Percentiles rank a stretch among this genome's conserved stretches.
These are phyloP conservation scores for Diarsia mendica DNA, from an alignment of 2,888 invertebrate species.

Conservation along the genomic window DNA sequence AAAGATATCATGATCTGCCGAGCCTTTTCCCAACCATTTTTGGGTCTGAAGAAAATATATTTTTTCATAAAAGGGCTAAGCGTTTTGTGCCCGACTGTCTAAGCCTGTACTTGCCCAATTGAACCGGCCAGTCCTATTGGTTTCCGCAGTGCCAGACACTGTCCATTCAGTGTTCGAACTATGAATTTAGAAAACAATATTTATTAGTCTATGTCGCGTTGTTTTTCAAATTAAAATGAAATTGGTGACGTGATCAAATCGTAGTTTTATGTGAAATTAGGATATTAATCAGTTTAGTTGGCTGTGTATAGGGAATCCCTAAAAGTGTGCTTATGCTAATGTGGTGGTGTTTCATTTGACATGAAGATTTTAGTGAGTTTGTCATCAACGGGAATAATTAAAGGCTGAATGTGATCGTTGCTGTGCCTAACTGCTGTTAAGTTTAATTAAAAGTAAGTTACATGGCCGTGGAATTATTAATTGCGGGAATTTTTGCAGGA, in stretches of 20 bases:
- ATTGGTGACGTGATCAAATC: background rate
- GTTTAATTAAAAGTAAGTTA: background rate
- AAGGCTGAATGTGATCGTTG: conserved; percentile 9
- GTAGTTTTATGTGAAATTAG: background rate
- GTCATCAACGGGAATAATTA: background rate
- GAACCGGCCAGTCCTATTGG: conserved; percentile 57
- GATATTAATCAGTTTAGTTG: conserved; percentile 11
- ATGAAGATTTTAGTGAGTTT: conserved; percentile 20
- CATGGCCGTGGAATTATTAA: no score
- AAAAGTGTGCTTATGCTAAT: conserved; percentile 16
- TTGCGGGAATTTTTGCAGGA: no score
- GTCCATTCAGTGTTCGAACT: conserved; percentile 35
- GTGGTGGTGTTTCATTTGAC: conserved; percentile 14
- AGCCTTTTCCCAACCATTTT: no score
- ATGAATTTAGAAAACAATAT: conserved; percentile 28
- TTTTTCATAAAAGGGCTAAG: background rate
- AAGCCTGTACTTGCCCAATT: conserved; percentile 54
- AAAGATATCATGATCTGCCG: no score
- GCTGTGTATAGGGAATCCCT: conserved; percentile 30
- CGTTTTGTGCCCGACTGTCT: conserved; percentile 52
- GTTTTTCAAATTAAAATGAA: background rate
- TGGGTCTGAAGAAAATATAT: no score
- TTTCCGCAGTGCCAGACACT: conserved; percentile 45
- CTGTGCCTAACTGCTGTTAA: background rate
- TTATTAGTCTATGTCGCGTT: conserved; percentile 12